Evolutionary conservation across 1,140 invertebrate species (phyloP).

Genomic region (Helicoverpa armigera): DNA sequence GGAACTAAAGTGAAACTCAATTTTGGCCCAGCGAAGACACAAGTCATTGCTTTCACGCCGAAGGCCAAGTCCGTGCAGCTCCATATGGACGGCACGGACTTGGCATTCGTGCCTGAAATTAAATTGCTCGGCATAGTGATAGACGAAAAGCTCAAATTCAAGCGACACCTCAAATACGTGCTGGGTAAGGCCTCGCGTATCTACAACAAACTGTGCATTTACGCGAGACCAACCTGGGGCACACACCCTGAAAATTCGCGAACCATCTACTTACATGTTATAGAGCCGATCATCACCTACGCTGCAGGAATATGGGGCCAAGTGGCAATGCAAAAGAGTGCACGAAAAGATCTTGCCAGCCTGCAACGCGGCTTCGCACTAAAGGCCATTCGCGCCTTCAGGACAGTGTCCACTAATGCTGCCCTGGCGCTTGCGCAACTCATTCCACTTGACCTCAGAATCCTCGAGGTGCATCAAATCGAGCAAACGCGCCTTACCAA

Average conservation of each 20-base stretch:
- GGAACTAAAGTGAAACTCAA: slow-evolving; percentile 46
- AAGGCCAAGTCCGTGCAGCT: slow-evolving; percentile 13
- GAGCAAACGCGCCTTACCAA: background rate
- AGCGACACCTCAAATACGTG: slow-evolving; percentile 22
- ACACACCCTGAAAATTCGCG: background rate
- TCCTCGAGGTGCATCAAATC: too few relatives aligned
- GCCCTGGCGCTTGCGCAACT: slow-evolving; percentile 31
- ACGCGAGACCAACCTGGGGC: slow-evolving; percentile 53
- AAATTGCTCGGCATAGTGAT: too few relatives aligned
- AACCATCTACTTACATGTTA: too few relatives aligned
- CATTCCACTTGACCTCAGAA: background rate
- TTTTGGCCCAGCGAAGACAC: slow-evolving; percentile 53
- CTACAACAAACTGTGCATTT: slow-evolving; percentile 40
- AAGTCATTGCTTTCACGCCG: slow-evolving; percentile 47
- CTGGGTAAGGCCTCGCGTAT: slow-evolving; percentile 46
- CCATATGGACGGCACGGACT: background rate
- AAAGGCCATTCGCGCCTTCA: too few relatives aligned
- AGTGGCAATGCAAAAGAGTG: too few relatives aligned
- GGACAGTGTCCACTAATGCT: slow-evolving; percentile 27
- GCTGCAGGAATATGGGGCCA: too few relatives aligned
- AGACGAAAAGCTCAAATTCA: background rate
- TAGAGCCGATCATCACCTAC: too few relatives aligned
- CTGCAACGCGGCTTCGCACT: too few relatives aligned
- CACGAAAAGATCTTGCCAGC: too few relatives aligned
- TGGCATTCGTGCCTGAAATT: background rate